Evolutionary conservation across 1,140 invertebrate species (phyloP), one percentile per base, ranked within the genome.

Genomic region (Trichoplusia ni): DNA sequence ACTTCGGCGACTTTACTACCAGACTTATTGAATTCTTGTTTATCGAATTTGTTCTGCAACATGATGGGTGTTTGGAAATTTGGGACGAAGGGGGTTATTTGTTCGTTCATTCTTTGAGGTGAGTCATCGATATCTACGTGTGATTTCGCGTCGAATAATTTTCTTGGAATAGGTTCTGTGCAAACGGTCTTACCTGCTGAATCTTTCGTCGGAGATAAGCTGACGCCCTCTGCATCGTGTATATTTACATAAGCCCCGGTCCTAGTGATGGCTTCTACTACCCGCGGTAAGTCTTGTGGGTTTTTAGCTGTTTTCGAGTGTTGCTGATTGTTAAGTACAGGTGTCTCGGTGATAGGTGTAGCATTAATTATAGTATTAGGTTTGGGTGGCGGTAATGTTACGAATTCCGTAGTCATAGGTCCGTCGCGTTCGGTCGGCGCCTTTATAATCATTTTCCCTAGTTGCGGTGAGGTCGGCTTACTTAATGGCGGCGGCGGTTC

Each of bases 211-310:
- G 91, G 91, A 77, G 91, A 92, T 74, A 92, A 89, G 85, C 90
- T 92, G 91, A 93, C 92, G 91, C 92, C 92, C 90, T 94, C 90
- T 76, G 92, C 91, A 78, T 93, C 92, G 82, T 94, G 93, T 73
- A 94, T 92, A 91, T 95, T 94, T 79, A 95, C 94, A 83, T 95
- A 95, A 61, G 94, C 94, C 49, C 94, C 94, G 31, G 93, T 92
- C 61, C 86, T 88, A 71, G 88, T 88, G 44, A 89, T 86, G 61
- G 81, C 86, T 71, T 90, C 88, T 54, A 89, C 81, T 46, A 90
- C 67, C 70, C 85, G 74, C 31, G 86, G 86, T 56, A 84, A 60
- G 59, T 86, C 80, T 67, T 80, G 72, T 59, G 69, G 71, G 31
- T 66, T 77, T 76, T 80, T 87, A 33, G 33, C 49, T 53, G 51